Percentiles rank a stretch among this genome's conserved stretches.
phyloP scores from a whole-genome alignment of 2,888 invertebrate species.

The Pollenia griseotomentosa region DNA sequence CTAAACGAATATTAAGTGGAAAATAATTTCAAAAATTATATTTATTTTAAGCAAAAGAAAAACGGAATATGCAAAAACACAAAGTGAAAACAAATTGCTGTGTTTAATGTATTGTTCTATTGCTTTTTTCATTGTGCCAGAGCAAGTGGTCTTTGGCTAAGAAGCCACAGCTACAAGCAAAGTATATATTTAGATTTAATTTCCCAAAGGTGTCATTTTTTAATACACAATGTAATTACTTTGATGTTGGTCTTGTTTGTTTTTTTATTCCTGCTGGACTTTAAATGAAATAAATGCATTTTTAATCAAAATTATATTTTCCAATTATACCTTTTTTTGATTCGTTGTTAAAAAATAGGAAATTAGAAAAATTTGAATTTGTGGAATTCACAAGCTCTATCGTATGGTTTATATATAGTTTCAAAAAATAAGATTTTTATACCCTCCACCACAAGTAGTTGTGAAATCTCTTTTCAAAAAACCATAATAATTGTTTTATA shows the following conservation, averaged over 20 bases:
- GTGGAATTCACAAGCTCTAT: too few species aligned
- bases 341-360: not conserved
- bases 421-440: too few species aligned
- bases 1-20: too few species aligned
- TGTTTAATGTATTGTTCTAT: not conserved
- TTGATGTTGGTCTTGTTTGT: slow-evolving; percentile 13
- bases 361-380: not conserved
- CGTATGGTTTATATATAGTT: too few species aligned
- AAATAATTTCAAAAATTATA: slow-evolving; percentile 3
- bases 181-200: slow-evolving; percentile 39
- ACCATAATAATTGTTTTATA: too few species aligned
- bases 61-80: not conserved
- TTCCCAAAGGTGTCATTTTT: slow-evolving; percentile 67
- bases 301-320: slow-evolving; percentile 32
- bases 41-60: not conserved
- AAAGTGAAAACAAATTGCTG: slow-evolving; percentile 6
- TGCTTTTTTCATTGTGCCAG: not conserved
- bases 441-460: too few species aligned
- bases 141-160: slow-evolving; percentile 43
- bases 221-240: slow-evolving; percentile 59
- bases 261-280: slow-evolving; percentile 13
- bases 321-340: not conserved
- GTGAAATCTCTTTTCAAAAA: too few species aligned
- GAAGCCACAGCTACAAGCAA: not conserved
- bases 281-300: not conserved